These are phyloP conservation scores for Myripristis jacobus DNA, from an alignment of 2,797 vertebrate species.

Conservation along the genomic window DNA sequence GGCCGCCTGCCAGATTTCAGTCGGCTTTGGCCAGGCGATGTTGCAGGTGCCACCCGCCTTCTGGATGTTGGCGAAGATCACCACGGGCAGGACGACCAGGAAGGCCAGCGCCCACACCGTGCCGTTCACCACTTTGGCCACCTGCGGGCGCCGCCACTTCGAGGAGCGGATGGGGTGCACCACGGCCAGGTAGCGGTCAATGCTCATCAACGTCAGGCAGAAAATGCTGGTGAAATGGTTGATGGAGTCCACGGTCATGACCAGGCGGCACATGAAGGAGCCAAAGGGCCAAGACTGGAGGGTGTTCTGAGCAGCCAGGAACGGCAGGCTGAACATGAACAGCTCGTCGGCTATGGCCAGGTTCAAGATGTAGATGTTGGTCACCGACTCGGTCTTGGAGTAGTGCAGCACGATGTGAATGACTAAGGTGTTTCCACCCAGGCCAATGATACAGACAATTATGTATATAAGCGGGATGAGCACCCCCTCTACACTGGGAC, in stretches of 20 bases:
- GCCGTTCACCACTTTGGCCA: conserved; percentile 91
- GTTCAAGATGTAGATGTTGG: conserved; percentile 99
- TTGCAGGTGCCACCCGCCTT: conserved; percentile 90
- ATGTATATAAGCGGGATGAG: conserved; percentile 89
- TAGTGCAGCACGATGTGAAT: conserved; percentile 96
- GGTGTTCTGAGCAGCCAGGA: conserved; percentile 94
- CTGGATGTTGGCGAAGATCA: conserved; percentile 91
- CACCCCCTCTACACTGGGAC: conserved; percentile 76
- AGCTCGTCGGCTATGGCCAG: conserved; percentile 95
- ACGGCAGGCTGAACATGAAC: conserved; percentile 95
- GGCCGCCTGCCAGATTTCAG: conserved; percentile 88
- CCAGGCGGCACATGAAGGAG: conserved; percentile 91
- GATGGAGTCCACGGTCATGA: conserved; percentile 94
- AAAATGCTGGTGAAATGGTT: conserved; percentile 99
- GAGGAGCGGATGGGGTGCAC: conserved; percentile 94
- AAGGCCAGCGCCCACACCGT: conserved; percentile 93
- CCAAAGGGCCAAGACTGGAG: conserved; percentile 96
- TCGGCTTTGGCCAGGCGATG: conserved; percentile 93
- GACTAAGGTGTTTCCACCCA: conserved; percentile 93
- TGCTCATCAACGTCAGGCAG: conserved; percentile 96
- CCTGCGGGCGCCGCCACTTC: conserved; percentile 91
- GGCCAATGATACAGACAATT: conserved; percentile 89
- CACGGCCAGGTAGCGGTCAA: conserved; percentile 95
- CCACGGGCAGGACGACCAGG: conserved; percentile 92
- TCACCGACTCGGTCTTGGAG: conserved; percentile 96